Percentiles rank a stretch among this genome's conserved stretches.
Conservation (phyloP, 2,113 vertebrate species). For the Rhinolophus ferrumequinum region DNA sequence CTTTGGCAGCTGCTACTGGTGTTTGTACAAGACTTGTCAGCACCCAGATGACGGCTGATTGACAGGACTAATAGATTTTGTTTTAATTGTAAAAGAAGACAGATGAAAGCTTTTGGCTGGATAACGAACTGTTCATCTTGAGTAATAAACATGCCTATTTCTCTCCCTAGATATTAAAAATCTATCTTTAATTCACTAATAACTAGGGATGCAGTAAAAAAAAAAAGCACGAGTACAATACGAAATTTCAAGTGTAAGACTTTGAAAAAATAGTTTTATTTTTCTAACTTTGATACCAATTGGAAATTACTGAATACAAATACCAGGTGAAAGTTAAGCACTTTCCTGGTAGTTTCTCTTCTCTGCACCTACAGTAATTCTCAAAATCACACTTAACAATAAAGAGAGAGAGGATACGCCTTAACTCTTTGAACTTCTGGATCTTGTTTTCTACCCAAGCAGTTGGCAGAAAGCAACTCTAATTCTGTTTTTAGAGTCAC, state of each 20-base stretch:
- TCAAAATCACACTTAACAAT: conserved; percentile 45
- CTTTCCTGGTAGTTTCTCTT: conserved; percentile 60
- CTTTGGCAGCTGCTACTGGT: conserved; percentile 77
- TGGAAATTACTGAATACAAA: conserved; percentile 56
- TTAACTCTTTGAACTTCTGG: neutral
- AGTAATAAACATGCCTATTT: conserved; percentile 64
- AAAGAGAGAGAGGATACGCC: neutral
- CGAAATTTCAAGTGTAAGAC: conserved; percentile 41
- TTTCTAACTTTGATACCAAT: conserved; percentile 60
- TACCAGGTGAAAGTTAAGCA: neutral
- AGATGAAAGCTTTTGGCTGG: conserved; percentile 83
- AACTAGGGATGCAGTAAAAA: conserved; percentile 49
- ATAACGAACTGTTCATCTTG: conserved; percentile 74
- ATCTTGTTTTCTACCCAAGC: conserved; percentile 3
- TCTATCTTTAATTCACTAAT: conserved; percentile 72
- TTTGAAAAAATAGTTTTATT: conserved; percentile 46
- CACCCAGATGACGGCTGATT: conserved; percentile 79
- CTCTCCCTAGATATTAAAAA: conserved; percentile 66
- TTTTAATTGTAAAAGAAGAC: conserved; percentile 77
- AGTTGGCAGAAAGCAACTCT: conserved; percentile 35
- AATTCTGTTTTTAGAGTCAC: conserved; percentile 43
- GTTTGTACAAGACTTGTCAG: conserved; percentile 78
- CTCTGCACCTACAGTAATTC: neutral
- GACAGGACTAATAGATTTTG: conserved; percentile 79
- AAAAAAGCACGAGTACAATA: neutral